phyloP scores from a whole-genome alignment of 2,113 vertebrate genomes.

The Plotosus lineatus region DNA sequence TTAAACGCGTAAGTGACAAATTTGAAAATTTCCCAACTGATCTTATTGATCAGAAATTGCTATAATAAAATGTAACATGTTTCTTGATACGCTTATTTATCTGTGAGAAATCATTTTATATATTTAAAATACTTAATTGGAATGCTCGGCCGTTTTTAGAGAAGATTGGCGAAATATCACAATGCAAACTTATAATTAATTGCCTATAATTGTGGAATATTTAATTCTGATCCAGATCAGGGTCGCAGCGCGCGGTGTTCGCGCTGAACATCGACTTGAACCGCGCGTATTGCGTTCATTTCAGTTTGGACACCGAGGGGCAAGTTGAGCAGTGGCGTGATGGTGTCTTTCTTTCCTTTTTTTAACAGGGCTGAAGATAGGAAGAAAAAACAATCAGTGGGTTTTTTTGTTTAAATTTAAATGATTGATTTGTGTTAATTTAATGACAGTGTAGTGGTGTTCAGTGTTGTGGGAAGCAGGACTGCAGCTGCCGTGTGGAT shows the following conservation, averaged over 20 bases:
- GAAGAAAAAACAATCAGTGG: not conserved
- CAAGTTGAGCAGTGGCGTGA: not conserved
- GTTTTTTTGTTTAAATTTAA: not conserved
- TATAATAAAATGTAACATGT: not conserved
- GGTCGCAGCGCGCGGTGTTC: constrained; percentile 1
- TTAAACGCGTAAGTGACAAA: not conserved
- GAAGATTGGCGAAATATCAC: constrained; percentile 2
- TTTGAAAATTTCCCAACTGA: not conserved
- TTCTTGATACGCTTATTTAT: not conserved
- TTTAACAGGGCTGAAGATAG: not conserved
- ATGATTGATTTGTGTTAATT: not conserved
- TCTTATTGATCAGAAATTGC: not conserved
- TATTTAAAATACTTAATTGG: not conserved
- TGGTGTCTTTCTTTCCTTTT: not conserved
- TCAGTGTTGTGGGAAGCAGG: not conserved
- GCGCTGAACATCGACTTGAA: constrained; percentile 28
- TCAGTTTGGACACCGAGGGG: not conserved
- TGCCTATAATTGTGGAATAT: constrained; percentile 38
- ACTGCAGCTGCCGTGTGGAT: not conserved
- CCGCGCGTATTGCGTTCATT: constrained; percentile 1
- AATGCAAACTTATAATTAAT: constrained; percentile 31
- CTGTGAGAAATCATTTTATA: not conserved
- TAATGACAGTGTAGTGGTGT: not conserved
- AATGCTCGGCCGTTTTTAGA: not conserved
- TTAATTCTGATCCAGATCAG: not conserved